Base-by-base conservation (phyloP, 2,888 invertebrate genomes). In the Ernsta delagoae region DNA sequence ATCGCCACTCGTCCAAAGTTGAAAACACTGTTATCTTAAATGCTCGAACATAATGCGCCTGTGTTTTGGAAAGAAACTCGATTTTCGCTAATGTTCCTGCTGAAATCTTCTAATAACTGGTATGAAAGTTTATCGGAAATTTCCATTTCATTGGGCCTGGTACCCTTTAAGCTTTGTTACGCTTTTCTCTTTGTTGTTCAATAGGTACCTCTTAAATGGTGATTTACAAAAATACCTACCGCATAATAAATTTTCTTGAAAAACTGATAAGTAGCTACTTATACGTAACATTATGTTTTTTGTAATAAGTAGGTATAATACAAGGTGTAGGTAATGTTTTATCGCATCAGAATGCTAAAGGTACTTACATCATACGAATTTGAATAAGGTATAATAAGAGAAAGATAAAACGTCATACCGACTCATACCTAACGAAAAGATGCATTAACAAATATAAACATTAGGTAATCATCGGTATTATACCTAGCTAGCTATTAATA, bases 121-220 rank as follows among this genome's bases (percentile, higher is more conserved):
- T 65, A 56, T 12, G 57, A 43, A 65, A 41, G 12, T 66, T 66
- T 66, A 66, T 66, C 66, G 60, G 60, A 60, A 60, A 60, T 43
- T 66, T 66, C 66, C 60, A 60, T 43, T 50, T 11, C 66, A 66
- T 60, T 39, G 57, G 16, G 36, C 50, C 36, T 59, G 11, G 36
- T 53, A 24, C 53, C 41, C 31, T 66, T 53, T 59, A n/a, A 60
- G 53, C 66, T 60, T 66, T 53, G 53, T 66, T 50, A 60, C 43
- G 36, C 45, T 59, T 63, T 39, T 41, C 43, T 53, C 41, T 41
- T 60, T 41, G 50, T n/a, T 24, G 48, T 59, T 24, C 24, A 24
- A 24, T 43, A n/a, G n/a, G n/a, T n/a, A 24, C 59, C 59, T 66
- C 53, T 50, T 41, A 31, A 11, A 48, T 31, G 31, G 59, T 60